These are phyloP conservation scores for Brachionus asplanchnoidis DNA, from an alignment of 1,140 invertebrate genomes.

Conservation along the genomic window DNA sequence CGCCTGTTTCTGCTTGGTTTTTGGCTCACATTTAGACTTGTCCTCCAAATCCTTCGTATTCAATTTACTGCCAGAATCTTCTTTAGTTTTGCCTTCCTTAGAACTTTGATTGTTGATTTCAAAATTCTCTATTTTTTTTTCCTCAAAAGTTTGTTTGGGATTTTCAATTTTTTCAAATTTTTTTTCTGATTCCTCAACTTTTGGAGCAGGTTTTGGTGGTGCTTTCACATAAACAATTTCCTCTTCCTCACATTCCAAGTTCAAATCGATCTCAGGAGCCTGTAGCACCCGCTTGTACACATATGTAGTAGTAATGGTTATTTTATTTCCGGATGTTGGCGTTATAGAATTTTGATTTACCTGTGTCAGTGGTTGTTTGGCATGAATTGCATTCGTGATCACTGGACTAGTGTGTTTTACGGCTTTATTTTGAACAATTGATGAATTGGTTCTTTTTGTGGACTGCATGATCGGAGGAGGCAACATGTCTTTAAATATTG, in stretches of 20 bases:
- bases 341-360: conserved; percentile 14
- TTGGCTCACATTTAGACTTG: not conserved
- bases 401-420: conserved; percentile 26
- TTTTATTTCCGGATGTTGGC: not conserved
- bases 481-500: conserved; percentile 11
- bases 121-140: not conserved
- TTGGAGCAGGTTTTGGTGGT: not conserved
- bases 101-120: not conserved
- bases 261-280: conserved; percentile 26
- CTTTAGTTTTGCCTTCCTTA: not conserved
- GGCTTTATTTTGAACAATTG: not conserved
- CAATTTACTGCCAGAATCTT: not conserved
- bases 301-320: conserved; percentile 36
- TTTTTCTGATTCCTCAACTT: not conserved
- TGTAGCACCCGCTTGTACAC: conserved; percentile 27
- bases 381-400: not conserved
- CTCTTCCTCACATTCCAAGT: conserved; percentile 35
- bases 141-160: not conserved
- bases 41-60: not conserved
- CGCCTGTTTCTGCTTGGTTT: not conserved
- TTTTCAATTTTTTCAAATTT: not conserved
- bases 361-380: conserved; percentile 2
- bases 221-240: conserved; percentile 24
- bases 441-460: not conserved
- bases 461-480: conserved; percentile 40